phyloP scores from a whole-genome alignment of 2,888 invertebrate species.

The Nebria brevicollis region DNA sequence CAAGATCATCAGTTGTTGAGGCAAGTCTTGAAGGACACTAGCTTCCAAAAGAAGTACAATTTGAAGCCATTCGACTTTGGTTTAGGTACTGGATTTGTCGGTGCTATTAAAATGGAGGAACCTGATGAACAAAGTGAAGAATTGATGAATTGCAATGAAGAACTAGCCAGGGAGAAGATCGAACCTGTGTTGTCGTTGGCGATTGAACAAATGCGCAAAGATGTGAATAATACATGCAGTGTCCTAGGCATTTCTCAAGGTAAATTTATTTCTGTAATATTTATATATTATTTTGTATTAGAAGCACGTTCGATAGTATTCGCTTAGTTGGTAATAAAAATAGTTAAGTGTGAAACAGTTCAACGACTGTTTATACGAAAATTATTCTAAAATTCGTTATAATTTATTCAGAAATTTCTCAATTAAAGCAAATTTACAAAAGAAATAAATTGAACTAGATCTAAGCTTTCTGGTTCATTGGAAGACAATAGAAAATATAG shows the following conservation, averaged over 20 bases:
- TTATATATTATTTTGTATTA: background rate
- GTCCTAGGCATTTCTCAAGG: constrained; percentile 89
- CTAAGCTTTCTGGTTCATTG: too few relatives aligned
- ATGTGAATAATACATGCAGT: constrained; percentile 85
- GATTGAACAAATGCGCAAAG: constrained; percentile 86
- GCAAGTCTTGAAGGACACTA: constrained; percentile 84
- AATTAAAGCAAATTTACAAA: too few relatives aligned
- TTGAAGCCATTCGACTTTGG: constrained; percentile 79
- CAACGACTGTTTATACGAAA: too few relatives aligned
- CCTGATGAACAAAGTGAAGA: constrained; percentile 66
- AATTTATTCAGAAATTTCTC: too few relatives aligned
- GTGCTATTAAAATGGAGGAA: constrained; percentile 73
- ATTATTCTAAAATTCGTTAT: too few relatives aligned
- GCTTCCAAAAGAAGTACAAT: constrained; percentile 86
- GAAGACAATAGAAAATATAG: too few relatives aligned
- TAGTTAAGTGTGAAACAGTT: background rate
- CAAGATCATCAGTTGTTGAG: constrained; percentile 78
- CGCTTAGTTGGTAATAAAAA: background rate
- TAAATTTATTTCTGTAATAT: constrained; percentile 62
- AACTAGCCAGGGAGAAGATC: constrained; percentile 77
- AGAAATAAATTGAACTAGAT: too few relatives aligned
- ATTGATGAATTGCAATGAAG: constrained; percentile 63
- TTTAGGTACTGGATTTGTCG: constrained; percentile 64
- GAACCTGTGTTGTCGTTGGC: constrained; percentile 86
- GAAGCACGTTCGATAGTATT: too few relatives aligned